Percentiles rank a stretch among this genome's conserved stretches.
Conservation (phyloP, 2,113 vertebrate genomes). For the Patagioenas fasciata region DNA sequence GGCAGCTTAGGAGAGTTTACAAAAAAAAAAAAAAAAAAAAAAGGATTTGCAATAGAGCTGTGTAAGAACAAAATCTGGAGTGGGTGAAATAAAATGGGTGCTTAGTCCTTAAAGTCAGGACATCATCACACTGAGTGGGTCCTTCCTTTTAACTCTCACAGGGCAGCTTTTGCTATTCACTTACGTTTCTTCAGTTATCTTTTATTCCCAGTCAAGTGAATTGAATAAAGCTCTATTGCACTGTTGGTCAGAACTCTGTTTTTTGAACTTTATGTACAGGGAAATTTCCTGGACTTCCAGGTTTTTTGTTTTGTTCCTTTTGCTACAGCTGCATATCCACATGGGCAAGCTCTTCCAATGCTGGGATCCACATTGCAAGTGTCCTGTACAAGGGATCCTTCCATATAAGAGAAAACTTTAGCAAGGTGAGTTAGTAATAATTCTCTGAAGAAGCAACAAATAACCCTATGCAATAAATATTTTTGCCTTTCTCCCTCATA, state of each 20-base stretch:
- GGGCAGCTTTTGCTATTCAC: background rate
- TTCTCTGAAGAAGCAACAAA: background rate
- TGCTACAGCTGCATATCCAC: background rate
- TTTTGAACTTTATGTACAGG: background rate
- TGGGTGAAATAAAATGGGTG: background rate
- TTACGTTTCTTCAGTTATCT: background rate
- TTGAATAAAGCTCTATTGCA: background rate
- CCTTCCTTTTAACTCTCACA: background rate
- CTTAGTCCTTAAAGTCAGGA: background rate
- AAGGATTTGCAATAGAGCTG: background rate
- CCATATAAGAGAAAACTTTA: background rate
- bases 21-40: background rate
- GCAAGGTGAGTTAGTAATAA: background rate
- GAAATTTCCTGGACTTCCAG: background rate
- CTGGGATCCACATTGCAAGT: background rate
- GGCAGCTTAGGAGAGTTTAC: background rate
- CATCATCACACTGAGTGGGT: background rate
- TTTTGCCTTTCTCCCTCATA: background rate
- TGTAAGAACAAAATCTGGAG: background rate
- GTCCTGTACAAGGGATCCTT: background rate
- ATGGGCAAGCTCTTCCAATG: background rate
- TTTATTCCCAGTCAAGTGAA: background rate
- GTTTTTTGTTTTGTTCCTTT: background rate
- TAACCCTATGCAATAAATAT: background rate
- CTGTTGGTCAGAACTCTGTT: background rate